Evolutionary conservation across 2,113 vertebrate species (phyloP), one percentile per base, ranked within the genome.

Genomic region (Platysteira castanea): DNA sequence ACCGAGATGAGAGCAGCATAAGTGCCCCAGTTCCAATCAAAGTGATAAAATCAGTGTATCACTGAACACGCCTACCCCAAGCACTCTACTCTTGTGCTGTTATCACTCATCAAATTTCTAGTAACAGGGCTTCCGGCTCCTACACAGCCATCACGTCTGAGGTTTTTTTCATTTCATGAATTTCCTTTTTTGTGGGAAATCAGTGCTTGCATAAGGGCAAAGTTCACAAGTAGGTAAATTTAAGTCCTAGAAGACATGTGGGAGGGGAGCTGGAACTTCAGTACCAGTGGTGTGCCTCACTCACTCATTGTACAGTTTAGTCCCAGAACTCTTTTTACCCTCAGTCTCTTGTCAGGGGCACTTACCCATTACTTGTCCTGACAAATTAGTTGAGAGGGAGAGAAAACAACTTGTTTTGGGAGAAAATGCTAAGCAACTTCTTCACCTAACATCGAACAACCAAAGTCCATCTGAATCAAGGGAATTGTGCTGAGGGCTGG

Each of bases 161-260:
- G 28, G 8, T 63, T 93, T 85, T 50, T 33, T 54, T 84, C 46
- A 41, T 65, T 65, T 89, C 0, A 0, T 70, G 9, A 31, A 26
- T 81, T 94, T 90, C 83, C 59, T 70, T 93, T 77, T 24, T 26
- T 73, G 75, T 83, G 90, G 67, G 76, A 93, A 95, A 86, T 47
- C 28, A 56, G 37, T 21, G 14, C 15, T 87, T 77, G 56, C 10
- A 8, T 35, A 87, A 78, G 49, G 49, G 57, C 15, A 50, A 78
- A 82, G 28, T 78, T 95, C 56, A 35, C 42, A 75, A 11, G 2
- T 6, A 11, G 23, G 37, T 10, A 91, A 89, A 77, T 13, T 46
- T 14, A 60, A 33, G 50, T 39, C 18, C 14, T 44, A 47, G 35
- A 84, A 92, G 31, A 81, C 9, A 20, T 15, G 44, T 15, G 6